Evolutionary conservation across 1,140 invertebrate species (phyloP).

Genomic region (Pseudomyrmex gracilis): DNA sequence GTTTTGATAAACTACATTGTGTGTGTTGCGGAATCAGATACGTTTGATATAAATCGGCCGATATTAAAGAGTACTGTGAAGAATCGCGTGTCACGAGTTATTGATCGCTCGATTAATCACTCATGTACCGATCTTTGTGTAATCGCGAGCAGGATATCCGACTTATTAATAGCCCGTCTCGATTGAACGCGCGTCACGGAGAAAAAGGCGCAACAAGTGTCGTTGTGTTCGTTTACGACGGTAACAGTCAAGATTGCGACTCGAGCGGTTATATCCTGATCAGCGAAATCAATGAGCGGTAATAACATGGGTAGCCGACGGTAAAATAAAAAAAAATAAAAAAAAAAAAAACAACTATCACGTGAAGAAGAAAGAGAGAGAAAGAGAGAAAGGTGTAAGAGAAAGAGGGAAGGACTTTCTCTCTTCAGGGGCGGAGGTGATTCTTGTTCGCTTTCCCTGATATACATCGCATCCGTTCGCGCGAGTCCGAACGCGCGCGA

Average conservation of each 20-base stretch:
- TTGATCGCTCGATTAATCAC: slow-evolving; percentile 10
- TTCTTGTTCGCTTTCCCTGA: slow-evolving; percentile 80
- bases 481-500: not conserved
- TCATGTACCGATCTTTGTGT: not conserved
- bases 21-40: too few species aligned
- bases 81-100: not conserved
- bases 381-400: not conserved
- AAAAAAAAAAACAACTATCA: not conserved
- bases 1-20: too few species aligned
- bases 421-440: slow-evolving; percentile 70
- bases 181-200: slow-evolving; percentile 25
- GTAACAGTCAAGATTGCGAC: not conserved
- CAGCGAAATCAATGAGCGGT: slow-evolving; percentile 48
- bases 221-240: not conserved
- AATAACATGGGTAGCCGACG: slow-evolving; percentile 30
- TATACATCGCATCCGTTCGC: slow-evolving; percentile 56
- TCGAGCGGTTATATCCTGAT: slow-evolving; percentile 40
- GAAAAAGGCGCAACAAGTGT: slow-evolving; percentile 27
- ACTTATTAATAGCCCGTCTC: slow-evolving; percentile 23
- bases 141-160: slow-evolving; percentile 31
- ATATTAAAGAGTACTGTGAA: slow-evolving; percentile 1
- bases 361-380: not conserved
- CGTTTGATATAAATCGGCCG: not conserved
- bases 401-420: slow-evolving; percentile 78
- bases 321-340: slow-evolving; percentile 73